phyloP scores from a whole-genome alignment of 2,797 vertebrate genomes.

The Acrossocheilus wenchowensis region DNA sequence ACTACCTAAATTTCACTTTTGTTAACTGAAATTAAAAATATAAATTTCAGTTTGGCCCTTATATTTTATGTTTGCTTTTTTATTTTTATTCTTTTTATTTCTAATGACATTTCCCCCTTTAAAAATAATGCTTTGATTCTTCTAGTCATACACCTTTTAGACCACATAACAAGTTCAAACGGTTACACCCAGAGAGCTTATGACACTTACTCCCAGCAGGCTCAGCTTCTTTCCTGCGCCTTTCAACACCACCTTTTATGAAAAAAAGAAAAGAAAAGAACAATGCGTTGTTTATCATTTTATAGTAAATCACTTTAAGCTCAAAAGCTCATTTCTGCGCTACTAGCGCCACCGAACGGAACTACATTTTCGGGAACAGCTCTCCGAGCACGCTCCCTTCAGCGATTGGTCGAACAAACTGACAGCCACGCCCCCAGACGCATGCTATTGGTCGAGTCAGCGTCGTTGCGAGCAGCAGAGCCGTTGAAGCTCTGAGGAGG shows the following conservation, averaged over 20 bases:
- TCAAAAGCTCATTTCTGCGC: background rate
- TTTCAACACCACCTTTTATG: conserved; percentile 81
- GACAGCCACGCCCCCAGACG: background rate
- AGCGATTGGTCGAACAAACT: background rate
- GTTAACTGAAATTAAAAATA: background rate
- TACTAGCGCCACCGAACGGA: background rate
- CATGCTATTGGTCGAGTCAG: background rate
- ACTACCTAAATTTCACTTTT: background rate
- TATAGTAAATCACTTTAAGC: background rate
- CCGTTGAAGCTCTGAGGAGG: background rate
- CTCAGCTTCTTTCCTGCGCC: conserved; percentile 85
- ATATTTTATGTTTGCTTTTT: background rate
- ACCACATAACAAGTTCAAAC: background rate
- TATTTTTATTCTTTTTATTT: background rate
- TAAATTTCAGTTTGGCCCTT: too few species aligned
- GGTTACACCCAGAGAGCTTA: background rate
- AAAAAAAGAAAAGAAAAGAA: conserved; percentile 22
- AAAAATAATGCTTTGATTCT: background rate
- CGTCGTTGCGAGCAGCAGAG: background rate
- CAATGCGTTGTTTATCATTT: conserved; percentile 1
- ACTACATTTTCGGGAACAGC: background rate
- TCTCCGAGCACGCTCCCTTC: background rate
- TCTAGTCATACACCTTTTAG: too few species aligned
- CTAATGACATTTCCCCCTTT: background rate
- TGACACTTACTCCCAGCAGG: conserved; percentile 78